Evolutionary conservation across 2,797 vertebrate genomes (phyloP), one percentile per base, ranked within the genome.

Genomic region (Cetoscarus ocellatus): DNA sequence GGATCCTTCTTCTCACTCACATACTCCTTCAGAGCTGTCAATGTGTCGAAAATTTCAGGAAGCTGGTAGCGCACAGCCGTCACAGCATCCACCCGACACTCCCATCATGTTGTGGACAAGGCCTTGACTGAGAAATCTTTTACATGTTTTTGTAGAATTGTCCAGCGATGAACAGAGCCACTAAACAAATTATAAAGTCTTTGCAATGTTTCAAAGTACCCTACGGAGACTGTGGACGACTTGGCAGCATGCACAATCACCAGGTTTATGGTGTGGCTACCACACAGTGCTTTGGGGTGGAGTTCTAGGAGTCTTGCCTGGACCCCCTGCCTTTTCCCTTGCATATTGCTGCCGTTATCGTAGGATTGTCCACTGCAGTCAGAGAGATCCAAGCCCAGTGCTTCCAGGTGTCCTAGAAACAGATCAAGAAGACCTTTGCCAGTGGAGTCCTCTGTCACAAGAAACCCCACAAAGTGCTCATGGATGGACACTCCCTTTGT

Each of bases 71-170:
- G 63, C 18, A 49, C 47, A 49, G 17, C 45, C 71, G 69, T 64
- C 2, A 72, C 35, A 61, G 53, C 43, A 2, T 71, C 69, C 17
- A 35, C 39, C 10, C 39, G 5, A 38, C 14, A 35, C 56, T 71
- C 57, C 59, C 39, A 79, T 35, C 54, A 66, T 6, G 65, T 70
- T 69, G 67, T 19, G 11, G 61, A 66, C 19, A 72, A 13, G 19
- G 42, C 35, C 14, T 80, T 80, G 10, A 77, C n/a, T 10, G 6
- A 49, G 6, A 43, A 43, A 10, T 35, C 19, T 10, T 45, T 77
- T n/a, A n/a, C n/a, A n/a, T n/a, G n/a, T n/a, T 69, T 19, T n/a
- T 1, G 39, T 9, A 61, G 48, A 54, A 70, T 48, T 19, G 42
- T n/a, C 63, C 61, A 72, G 39, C 4, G 12, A 10, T 73, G 58